Evolutionary conservation across 2,888 invertebrate genomes (phyloP).

Genomic region (Pogonocherus hispidulus): DNA sequence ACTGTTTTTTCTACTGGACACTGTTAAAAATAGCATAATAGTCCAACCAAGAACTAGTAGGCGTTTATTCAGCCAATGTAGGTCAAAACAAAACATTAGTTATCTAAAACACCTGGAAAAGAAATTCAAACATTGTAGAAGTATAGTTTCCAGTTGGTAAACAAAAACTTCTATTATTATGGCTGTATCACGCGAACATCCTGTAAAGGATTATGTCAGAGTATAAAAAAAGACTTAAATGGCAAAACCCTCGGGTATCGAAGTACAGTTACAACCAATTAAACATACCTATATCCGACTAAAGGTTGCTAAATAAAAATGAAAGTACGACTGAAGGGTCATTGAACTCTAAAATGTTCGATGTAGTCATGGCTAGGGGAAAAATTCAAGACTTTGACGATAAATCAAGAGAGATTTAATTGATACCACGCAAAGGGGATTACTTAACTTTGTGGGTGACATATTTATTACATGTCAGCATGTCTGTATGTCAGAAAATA

Average conservation of each 20-base stretch:
- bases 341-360: neutral
- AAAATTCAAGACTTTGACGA: neutral
- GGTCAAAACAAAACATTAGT: neutral
- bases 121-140: neutral
- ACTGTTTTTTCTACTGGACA: too few species aligned
- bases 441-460: neutral
- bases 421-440: constrained; percentile 2
- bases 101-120: neutral
- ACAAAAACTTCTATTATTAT: neutral
- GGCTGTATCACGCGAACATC: neutral
- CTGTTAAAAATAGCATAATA: neutral
- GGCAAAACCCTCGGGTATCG: neutral
- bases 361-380: neutral
- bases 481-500: neutral
- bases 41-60: neutral
- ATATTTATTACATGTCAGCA: neutral
- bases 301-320: constrained; percentile 6
- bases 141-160: neutral
- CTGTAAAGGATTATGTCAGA: neutral
- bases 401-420: constrained; percentile 4
- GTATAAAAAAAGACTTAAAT: neutral
- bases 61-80: neutral
- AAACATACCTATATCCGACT: neutral
- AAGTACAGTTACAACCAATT: neutral
- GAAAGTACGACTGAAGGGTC: neutral